Evolutionary conservation across 2,113 vertebrate species (phyloP), one percentile per base, ranked within the genome.

Genomic region (Boleophthalmus pectinirostris): DNA sequence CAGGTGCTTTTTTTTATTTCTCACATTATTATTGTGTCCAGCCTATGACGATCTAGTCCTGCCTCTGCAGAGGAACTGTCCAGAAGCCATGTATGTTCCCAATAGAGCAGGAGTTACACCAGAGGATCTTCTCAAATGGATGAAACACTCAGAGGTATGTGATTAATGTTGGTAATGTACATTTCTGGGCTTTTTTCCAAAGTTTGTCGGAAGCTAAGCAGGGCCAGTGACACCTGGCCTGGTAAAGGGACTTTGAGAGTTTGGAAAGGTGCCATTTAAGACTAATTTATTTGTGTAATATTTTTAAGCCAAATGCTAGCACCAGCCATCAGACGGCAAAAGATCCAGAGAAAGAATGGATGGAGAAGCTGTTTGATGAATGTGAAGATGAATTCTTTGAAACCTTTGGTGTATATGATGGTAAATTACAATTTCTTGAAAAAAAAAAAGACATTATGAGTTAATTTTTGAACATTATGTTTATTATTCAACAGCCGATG

Each of bases 341-440:
- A 3, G 81, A 93, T 45, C 53, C 87, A 9, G 93, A 95, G 77
- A 83, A 35, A 25, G 87, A 90, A 15, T 96, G 95, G 95, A 70
- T 81, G 70, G 85, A 93, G 74, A 96, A 96, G 84, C 91, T 97
- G 11, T 91, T 95, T 13, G 93, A 81, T 5, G 96, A 96, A 89
- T 94, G 94, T 29, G 92, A 95, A 69, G 95, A 96, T 3, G 95
- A 96, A 70, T 96, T 94, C 82, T 93, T 76, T 49, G 93, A 95
- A 81, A 90, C 80, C 24, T 91, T 93, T 13, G 95, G 94, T 25
- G 90, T 90, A 14, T 95, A 95, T 51, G 94, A 95, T 54, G 94
- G 96, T 96, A 88, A 71, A 85, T 67, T 67, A 11, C 25, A 18
- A 7, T 66, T 49, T 33, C 13, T 14, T 11, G 11, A n/a, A 56